Percentiles rank a stretch among this genome's conserved stretches.
phyloP scores from a whole-genome alignment of 2,113 vertebrate genomes.

The Scartelaos histophorus region DNA sequence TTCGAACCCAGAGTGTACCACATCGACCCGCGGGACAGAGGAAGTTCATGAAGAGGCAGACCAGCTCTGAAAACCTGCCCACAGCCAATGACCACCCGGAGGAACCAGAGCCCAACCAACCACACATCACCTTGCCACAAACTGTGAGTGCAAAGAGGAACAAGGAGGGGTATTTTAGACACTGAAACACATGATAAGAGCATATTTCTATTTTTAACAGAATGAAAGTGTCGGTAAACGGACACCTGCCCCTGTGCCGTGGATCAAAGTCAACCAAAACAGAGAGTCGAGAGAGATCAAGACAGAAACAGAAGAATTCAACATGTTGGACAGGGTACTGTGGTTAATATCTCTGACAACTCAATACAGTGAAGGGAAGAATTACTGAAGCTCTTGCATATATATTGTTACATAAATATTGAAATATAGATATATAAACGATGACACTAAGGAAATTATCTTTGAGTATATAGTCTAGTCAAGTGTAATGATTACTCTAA shows the following conservation, averaged over 20 bases:
- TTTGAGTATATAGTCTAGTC: background rate
- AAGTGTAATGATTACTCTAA: background rate
- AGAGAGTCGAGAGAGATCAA: constrained; percentile 58
- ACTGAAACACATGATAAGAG: background rate
- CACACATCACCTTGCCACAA: constrained; percentile 58
- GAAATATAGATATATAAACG: no score
- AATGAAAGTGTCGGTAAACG: constrained; percentile 37
- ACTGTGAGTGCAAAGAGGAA: constrained; percentile 55
- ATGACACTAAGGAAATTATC: no score
- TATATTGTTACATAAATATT: no score
- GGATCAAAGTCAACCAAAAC: constrained; percentile 61
- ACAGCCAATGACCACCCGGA: constrained; percentile 18
- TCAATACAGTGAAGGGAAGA: background rate
- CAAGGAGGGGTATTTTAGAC: background rate
- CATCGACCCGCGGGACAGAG: constrained; percentile 62
- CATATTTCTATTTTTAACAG: constrained; percentile 39
- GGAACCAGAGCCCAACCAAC: constrained; percentile 22
- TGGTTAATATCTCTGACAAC: background rate
- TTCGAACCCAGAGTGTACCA: constrained; percentile 87
- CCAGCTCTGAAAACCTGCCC: constrained; percentile 53
- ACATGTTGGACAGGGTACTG: constrained; percentile 66
- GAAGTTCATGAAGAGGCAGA: constrained; percentile 64
- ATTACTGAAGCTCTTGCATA: background rate
- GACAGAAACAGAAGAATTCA: constrained; percentile 58
- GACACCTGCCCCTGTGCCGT: constrained; percentile 66